Evolutionary conservation across 2,888 invertebrate species (phyloP).

Genomic region (Brachylomia viminalis): DNA sequence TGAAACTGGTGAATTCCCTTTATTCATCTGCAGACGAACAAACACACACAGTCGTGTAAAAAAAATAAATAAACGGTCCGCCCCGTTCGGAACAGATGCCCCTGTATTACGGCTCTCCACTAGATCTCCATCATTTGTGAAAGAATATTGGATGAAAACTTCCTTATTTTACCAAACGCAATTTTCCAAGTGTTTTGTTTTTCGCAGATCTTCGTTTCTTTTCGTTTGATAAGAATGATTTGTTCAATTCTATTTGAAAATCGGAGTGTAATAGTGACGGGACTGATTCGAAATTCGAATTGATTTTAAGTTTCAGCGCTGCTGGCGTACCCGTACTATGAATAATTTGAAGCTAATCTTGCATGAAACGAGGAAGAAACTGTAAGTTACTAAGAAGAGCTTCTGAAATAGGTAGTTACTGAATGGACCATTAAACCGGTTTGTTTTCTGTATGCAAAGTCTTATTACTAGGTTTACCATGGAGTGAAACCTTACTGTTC

Average conservation of each 20-base stretch:
- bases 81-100: slow-evolving; percentile 57
- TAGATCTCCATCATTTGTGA: slow-evolving; percentile 56
- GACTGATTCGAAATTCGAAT: slow-evolving; percentile 12
- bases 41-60: slow-evolving; percentile 34
- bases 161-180: slow-evolving; percentile 57
- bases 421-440: slow-evolving; percentile 41
- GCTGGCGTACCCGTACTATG: slow-evolving; percentile 17
- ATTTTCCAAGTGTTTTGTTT: slow-evolving; percentile 64
- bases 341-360: slow-evolving; percentile 56
- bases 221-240: slow-evolving; percentile 51
- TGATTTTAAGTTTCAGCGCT: slow-evolving; percentile 43
- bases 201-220: slow-evolving; percentile 40
- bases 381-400: slow-evolving; percentile 26
- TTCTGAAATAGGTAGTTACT: slow-evolving; percentile 26
- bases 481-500: too few species aligned
- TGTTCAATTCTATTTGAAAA: slow-evolving; percentile 49
- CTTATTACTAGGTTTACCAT: neutral
- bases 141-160: slow-evolving; percentile 62
- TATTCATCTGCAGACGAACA: slow-evolving; percentile 11
- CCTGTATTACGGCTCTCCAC: slow-evolving; percentile 49
- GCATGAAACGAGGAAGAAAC: slow-evolving; percentile 52
- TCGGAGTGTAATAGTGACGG: slow-evolving; percentile 35
- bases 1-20: neutral
- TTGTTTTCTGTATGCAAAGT: neutral
- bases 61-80: slow-evolving; percentile 43